Percentiles rank a stretch among this genome's conserved stretches.
Evolutionary conservation across 2,797 vertebrate species (phyloP).

Genomic region (Falco biarmicus): DNA sequence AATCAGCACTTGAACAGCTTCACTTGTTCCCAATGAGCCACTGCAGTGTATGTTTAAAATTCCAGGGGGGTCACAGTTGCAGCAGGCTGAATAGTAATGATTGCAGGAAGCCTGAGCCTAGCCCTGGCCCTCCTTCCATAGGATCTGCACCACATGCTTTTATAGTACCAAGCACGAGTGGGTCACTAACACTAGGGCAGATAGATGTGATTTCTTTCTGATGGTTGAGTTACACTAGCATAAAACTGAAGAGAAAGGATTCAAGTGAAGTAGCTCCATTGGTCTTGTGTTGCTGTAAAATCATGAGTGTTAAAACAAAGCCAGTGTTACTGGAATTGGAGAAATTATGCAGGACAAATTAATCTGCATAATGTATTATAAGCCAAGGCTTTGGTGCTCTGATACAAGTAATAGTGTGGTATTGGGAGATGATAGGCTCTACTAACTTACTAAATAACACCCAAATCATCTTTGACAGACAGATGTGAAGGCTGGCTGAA

Average conservation of each 20-base stretch:
- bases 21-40: background rate
- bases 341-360: background rate
- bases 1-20: slow-evolving; percentile 47
- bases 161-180: background rate
- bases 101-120: background rate
- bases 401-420: background rate
- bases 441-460: background rate
- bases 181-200: background rate
- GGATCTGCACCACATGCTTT: background rate
- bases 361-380: background rate
- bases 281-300: background rate
- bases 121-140: background rate
- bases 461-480: background rate
- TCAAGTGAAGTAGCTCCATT: background rate
- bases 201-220: background rate
- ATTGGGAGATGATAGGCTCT: background rate
- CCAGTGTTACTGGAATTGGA: background rate
- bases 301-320: background rate
- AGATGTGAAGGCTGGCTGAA: background rate
- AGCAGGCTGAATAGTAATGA: background rate
- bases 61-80: background rate
- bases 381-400: background rate
- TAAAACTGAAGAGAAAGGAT: background rate
- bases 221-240: background rate
- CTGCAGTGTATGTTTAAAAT: slow-evolving; percentile 41